These are phyloP conservation scores for Malthinus seriepunctatus DNA, from an alignment of 2,888 invertebrate genomes.

Conservation along the genomic window DNA sequence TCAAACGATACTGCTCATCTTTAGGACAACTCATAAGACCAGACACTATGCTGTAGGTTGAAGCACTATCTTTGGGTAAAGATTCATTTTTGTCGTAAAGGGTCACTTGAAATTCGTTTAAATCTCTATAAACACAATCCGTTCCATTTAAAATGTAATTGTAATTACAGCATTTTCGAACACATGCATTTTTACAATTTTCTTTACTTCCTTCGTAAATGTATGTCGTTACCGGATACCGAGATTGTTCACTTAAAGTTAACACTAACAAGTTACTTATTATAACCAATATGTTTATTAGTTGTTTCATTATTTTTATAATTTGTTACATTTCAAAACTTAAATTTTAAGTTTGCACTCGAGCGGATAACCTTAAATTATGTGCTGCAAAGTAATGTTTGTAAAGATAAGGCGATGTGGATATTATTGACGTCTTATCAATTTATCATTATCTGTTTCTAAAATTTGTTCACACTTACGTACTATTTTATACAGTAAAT, in stretches of 20 bases:
- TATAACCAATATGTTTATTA: not conserved
- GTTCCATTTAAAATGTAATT: slow-evolving; percentile 10
- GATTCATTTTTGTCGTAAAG: slow-evolving; percentile 5
- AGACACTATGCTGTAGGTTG: not conserved
- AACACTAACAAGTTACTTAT: not conserved
- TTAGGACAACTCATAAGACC: not conserved
- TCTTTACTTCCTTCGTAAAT: not conserved
- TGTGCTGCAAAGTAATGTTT: too few species aligned
- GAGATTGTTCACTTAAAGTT: not conserved
- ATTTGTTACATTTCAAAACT: not conserved
- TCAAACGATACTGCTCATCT: not conserved
- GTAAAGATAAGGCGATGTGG: too few species aligned
- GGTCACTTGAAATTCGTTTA: not conserved
- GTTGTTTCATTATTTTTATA: not conserved
- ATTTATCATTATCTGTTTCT: too few species aligned
- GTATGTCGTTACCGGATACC: not conserved
- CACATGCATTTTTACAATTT: not conserved
- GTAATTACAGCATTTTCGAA: slow-evolving; percentile 14
- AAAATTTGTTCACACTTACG: too few species aligned
- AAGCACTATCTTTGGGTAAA: not conserved
- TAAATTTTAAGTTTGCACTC: too few species aligned
- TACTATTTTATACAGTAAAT: too few species aligned
- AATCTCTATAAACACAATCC: not conserved
- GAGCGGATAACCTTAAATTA: too few species aligned
- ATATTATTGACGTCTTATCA: too few species aligned